Evolutionary conservation across 2,797 vertebrate species (phyloP).

Genomic region (Avahi laniger): DNA sequence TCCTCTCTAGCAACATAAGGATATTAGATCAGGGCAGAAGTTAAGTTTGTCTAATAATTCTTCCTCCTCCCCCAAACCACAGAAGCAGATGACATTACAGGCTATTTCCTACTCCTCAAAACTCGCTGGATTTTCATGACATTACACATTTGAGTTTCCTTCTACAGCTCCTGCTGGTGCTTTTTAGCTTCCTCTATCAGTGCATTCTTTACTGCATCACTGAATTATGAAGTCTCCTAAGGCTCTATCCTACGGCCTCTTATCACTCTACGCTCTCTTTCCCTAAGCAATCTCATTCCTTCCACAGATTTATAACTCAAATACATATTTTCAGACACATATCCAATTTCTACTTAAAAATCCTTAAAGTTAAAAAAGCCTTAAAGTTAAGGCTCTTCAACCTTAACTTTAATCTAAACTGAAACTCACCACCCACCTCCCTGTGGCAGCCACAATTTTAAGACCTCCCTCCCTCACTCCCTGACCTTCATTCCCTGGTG

Average conservation of each 20-base stretch:
- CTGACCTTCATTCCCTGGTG: neutral
- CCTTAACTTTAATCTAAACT: neutral
- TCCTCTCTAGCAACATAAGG: neutral
- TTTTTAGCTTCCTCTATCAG: neutral
- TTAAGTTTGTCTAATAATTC: neutral
- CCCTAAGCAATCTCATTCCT: neutral
- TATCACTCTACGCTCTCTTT: neutral
- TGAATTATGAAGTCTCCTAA: neutral
- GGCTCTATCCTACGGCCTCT: neutral
- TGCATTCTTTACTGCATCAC: neutral
- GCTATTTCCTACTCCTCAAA: neutral
- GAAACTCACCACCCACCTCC: neutral
- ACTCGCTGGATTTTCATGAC: neutral
- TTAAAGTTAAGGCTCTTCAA: neutral
- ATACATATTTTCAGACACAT: neutral
- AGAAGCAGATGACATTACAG: neutral
- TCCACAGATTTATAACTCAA: neutral
- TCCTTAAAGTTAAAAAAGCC: too few relatives aligned
- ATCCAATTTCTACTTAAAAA: neutral
- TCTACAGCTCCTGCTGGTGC: neutral
- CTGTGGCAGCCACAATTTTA: neutral
- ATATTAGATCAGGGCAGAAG: neutral
- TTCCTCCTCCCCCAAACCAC: neutral
- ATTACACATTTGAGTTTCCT: neutral
- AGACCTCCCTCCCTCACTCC: neutral